phyloP scores from a whole-genome alignment of 2,888 invertebrate species.

The Anaspis maculata region DNA sequence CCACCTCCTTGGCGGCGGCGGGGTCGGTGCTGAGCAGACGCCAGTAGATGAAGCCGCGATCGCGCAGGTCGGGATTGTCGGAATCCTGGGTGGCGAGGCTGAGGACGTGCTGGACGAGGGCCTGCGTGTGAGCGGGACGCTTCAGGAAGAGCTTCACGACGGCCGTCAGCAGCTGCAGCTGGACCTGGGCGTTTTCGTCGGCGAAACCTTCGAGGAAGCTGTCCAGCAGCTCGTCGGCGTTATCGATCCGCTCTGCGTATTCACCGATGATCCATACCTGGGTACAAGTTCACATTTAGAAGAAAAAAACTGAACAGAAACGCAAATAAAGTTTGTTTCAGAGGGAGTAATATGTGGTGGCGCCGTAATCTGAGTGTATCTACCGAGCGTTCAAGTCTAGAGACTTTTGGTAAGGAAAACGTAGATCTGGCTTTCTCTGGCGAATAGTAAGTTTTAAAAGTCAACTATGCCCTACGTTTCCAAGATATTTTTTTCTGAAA shows the following conservation, averaged over 20 bases:
- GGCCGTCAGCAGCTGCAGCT: slow-evolving; percentile 92
- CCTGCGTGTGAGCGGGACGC: slow-evolving; percentile 96
- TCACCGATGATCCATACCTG: slow-evolving; percentile 92
- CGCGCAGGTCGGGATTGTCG: slow-evolving; percentile 96
- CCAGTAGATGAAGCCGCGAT: slow-evolving; percentile 99
- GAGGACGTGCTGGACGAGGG: slow-evolving; percentile 92
- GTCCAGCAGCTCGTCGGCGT: slow-evolving; percentile 95
- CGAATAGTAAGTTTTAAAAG: too few relatives aligned
- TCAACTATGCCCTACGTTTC: too few relatives aligned
- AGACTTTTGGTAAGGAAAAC: too few relatives aligned
- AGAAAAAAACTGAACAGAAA: too few relatives aligned
- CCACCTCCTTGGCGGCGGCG: slow-evolving; percentile 98
- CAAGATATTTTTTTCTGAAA: too few relatives aligned
- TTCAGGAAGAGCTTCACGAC: slow-evolving; percentile 98
- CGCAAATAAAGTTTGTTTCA: too few relatives aligned
- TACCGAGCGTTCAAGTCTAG: too few relatives aligned
- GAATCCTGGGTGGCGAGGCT: slow-evolving; percentile 87
- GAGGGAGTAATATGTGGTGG: too few relatives aligned
- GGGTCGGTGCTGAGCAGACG: slow-evolving; percentile 96
- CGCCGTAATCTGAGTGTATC: too few relatives aligned
- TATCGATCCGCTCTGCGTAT: slow-evolving; percentile 98
- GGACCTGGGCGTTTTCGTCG: slow-evolving; percentile 45
- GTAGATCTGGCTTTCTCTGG: too few relatives aligned
- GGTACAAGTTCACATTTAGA: too few relatives aligned
- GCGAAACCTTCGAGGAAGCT: slow-evolving; percentile 83